These are phyloP conservation scores for Eretmodus cyanostictus DNA, from an alignment of 2,113 vertebrate genomes.

Conservation along the genomic window DNA sequence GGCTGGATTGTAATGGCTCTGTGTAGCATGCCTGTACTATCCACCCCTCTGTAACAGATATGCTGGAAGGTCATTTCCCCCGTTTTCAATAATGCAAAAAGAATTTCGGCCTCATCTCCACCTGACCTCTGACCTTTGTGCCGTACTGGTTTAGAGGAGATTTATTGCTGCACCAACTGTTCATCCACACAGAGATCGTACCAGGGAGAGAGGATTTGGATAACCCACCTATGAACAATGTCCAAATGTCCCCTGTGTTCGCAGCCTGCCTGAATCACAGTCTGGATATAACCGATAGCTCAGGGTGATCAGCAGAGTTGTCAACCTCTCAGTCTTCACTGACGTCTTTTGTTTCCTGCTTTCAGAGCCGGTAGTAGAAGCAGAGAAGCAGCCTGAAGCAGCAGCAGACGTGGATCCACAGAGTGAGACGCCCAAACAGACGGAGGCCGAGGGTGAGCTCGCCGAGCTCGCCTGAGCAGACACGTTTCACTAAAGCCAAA, in stretches of 20 bases:
- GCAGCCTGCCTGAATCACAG: rapidly evolving
- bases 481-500: background rate
- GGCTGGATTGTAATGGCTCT: background rate
- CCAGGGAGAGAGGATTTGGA: background rate
- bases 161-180: background rate
- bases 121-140: background rate
- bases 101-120: background rate
- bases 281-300: background rate
- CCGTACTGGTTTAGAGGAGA: background rate
- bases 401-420: background rate
- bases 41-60: rapidly evolving
- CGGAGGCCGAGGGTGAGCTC: background rate
- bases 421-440: background rate
- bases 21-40: background rate
- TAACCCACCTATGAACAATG: background rate
- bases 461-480: rapidly evolving
- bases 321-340: rapidly evolving
- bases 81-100: background rate
- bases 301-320: background rate
- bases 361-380: background rate
- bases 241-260: background rate
- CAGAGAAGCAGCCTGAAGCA: background rate
- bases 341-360: background rate
- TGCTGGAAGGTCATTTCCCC: background rate
- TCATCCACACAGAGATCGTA: background rate